Evolutionary conservation across 2,113 vertebrate species (phyloP).

Genomic region (Salvelinus fontinalis): DNA sequence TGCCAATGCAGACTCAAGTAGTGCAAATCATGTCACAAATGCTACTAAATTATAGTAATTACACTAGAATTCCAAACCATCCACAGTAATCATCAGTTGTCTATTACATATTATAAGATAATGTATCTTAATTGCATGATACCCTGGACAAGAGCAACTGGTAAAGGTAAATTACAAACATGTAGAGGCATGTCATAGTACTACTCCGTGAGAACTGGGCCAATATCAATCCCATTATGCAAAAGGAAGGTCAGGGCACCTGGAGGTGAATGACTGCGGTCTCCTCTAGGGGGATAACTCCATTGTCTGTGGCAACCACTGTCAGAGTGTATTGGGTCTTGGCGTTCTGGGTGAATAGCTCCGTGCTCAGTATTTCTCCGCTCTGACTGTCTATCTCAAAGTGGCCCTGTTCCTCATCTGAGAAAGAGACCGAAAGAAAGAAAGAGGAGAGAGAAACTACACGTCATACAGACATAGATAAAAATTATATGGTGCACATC

Average conservation of each 20-base stretch:
- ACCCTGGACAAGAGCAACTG: background rate
- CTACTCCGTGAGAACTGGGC: background rate
- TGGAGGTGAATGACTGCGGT: conserved; percentile 77
- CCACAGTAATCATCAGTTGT: too few relatives aligned
- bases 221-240: background rate
- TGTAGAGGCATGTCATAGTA: background rate
- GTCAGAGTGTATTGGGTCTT: conserved; percentile 72
- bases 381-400: conserved; percentile 84
- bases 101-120: background rate
- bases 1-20: background rate
- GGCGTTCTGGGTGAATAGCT: conserved; percentile 62
- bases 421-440: background rate
- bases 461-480: too few relatives aligned
- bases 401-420: conserved; percentile 62
- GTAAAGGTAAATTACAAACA: background rate
- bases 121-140: background rate
- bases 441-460: background rate
- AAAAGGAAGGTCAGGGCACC: conserved; percentile 64
- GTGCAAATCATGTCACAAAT: background rate
- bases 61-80: too few relatives aligned
- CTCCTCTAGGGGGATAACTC: conserved; percentile 74
- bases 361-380: conserved; percentile 82
- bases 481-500: too few relatives aligned
- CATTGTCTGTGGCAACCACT: conserved; percentile 81
- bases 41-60: too few relatives aligned